Base-by-base conservation (phyloP, 2,888 invertebrate genomes). In the Mythimna pallens region DNA sequence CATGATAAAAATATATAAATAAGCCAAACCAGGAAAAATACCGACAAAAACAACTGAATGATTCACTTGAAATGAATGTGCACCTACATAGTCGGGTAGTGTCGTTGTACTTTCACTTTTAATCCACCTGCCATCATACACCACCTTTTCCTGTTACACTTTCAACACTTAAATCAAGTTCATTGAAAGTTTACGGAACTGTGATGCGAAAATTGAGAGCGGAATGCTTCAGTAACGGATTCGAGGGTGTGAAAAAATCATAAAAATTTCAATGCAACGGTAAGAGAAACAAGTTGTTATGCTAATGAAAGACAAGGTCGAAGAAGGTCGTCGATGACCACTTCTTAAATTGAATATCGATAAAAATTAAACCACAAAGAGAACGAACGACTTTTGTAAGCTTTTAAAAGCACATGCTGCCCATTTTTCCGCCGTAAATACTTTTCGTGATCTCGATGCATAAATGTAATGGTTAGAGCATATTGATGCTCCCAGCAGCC, bases 61-160 rank as follows among this genome's bases (percentile, higher is more conserved):
- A 80, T 36, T 82, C 77, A 72, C 67, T 64, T 65, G 25, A 68
- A 73, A 50, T 62, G 61, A 73, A 76, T 67, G 71, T 73, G 66
- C 64, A 63, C 64, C 65, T 78, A 61, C 43, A 52, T 57, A 40
- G 43, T 62, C 64, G 65, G 61, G 67, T 65, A 57, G 43, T 65
- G 57, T 12, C 43, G n/a, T 40, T 34, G 40, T 55, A 72, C 82
- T 84, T 84, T 84, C 80, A 84, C 84, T 84, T 82, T 83, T 76
- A 65, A 57, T 64, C 47, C 82, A 84, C 80, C 73, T 82, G 84
- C 58, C 70, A 66, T 43, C 61, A 76, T 72, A 71, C 64, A 65
- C 9, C 57, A 69, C 69, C 47, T 65, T 83, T 76, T 71, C 84
- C 76, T 82, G 84, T 78, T 78, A 80, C 66, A 84, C 75, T 82